A percentile compares a stretch with the other conserved stretches of the same genome.
Conservation (phyloP, 1,140 invertebrate genomes). For the Teleogryllus occipitalis region DNA sequence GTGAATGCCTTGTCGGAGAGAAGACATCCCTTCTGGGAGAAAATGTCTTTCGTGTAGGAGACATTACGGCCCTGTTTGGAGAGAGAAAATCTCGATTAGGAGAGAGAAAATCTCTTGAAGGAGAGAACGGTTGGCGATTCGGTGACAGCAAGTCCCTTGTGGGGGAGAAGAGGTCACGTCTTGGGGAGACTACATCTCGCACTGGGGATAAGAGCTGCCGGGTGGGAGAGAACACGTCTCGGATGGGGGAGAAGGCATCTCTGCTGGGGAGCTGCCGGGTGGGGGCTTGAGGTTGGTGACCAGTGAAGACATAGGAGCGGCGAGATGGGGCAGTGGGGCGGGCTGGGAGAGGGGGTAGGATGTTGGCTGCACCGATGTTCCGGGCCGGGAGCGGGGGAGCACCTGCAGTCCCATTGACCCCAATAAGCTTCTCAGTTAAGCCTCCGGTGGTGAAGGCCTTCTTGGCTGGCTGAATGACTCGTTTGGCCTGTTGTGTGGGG, state of each 20-base stretch:
- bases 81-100: not conserved
- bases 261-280: not conserved
- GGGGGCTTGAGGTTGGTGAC: not conserved
- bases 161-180: not conserved
- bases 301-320: not conserved
- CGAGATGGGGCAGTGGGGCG: not conserved
- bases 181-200: not conserved
- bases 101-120: not conserved
- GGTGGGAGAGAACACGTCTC: conserved; percentile 6
- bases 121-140: not conserved
- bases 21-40: not conserved
- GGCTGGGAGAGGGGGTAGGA: not conserved
- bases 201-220: not conserved
- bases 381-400: not conserved
- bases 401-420: not conserved
- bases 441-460: not conserved
- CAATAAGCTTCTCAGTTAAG: not conserved
- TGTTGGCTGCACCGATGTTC: not conserved
- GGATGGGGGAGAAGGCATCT: conserved; percentile 2
- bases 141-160: not conserved
- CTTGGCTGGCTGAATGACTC: not conserved
- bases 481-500: not conserved
- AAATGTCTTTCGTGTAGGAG: not conserved
- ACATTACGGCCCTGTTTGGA: not conserved
- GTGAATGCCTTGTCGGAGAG: not conserved